Conservation (phyloP, 1,140 invertebrate species). For the Lamellibrachia luymesi region DNA sequence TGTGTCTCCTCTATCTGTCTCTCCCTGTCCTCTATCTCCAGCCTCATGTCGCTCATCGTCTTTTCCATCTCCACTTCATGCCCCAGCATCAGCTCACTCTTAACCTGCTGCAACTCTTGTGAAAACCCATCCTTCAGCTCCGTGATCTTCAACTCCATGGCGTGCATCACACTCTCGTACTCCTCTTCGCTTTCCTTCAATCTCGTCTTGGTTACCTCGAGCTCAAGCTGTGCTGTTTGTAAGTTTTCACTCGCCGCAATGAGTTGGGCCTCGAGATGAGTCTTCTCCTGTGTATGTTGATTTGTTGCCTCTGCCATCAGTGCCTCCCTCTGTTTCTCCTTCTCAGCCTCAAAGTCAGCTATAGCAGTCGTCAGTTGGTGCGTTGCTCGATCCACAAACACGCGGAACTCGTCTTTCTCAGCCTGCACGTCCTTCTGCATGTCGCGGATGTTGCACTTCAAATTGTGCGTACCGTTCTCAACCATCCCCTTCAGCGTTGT, state of each 20-base stretch:
- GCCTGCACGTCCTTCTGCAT: slow-evolving; percentile 23
- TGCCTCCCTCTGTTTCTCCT: slow-evolving; percentile 22
- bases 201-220: slow-evolving; percentile 26
- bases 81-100: slow-evolving; percentile 56
- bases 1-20: slow-evolving; percentile 61
- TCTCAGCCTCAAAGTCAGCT: slow-evolving; percentile 7
- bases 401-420: slow-evolving; percentile 23
- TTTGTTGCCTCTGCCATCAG: slow-evolving; percentile 19
- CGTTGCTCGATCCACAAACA: slow-evolving; percentile 16
- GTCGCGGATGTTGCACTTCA: slow-evolving; percentile 20
- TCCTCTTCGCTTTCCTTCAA: slow-evolving; percentile 8
- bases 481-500: slow-evolving; percentile 29
- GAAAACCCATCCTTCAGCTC: slow-evolving; percentile 30
- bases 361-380: slow-evolving; percentile 14
- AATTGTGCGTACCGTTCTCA: slow-evolving; percentile 25
- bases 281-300: background rate
- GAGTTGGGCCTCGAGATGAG: slow-evolving; percentile 11
- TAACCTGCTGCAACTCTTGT: slow-evolving; percentile 37
- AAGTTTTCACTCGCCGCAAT: slow-evolving; percentile 23
- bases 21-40: slow-evolving; percentile 23
- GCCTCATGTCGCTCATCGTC: slow-evolving; percentile 19
- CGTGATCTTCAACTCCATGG: slow-evolving; percentile 25
- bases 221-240: slow-evolving; percentile 25
- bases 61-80: slow-evolving; percentile 64
- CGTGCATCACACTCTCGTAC: slow-evolving; percentile 10